Base-by-base conservation (phyloP, 1,140 invertebrate genomes). In the Sweltsa coloradensis region DNA sequence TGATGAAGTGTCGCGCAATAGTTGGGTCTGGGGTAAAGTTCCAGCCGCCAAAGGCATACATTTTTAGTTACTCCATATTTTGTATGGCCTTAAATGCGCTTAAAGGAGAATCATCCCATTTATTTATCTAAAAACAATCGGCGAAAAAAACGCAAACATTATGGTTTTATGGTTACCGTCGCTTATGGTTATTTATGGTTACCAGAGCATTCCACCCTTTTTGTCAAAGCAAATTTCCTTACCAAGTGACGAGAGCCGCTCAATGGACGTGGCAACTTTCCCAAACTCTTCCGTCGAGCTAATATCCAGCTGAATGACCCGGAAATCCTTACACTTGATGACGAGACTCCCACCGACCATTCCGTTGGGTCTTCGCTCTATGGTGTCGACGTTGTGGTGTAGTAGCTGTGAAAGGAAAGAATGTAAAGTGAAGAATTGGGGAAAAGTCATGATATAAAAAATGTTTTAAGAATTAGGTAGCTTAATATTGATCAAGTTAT, bases 271-370 rank as follows among this genome's bases (percentile, higher is more conserved):
- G 5, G 81, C 81, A 27, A 96, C 79, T 60, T 88, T 88, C 40
- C 76, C 72, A 59, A 94, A 83, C 57, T 97, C 90, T 53, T 88
- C 84, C 18, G 78, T 75, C 14, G 72, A 75, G 45, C 72, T 74
- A 52, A 99, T 86, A 57, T 96, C 90, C 39, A 99, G 69, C 50
- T 89, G 80, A 21, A 97, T 74, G 53, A 93, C 80, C 48, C 87
- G 75, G 55, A 98, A 84, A 68, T 99, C 93, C 71, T 99, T 98
- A 68, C 93, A 98, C 69, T 96, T 97, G 9, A 98, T 67, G 49
- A 84, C 80, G 16, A 97, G 71, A n/a, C 76, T 80, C 27, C 90
- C 89, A 18, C 86, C 89, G 39, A 78, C 68, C 56, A 69, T 73
- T 42, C 70, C 66, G 54, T 73, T 75, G 18, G 70, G 65, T 67